Percentiles rank a stretch among this genome's conserved stretches.
Conservation (phyloP, 1,140 invertebrate genomes). For the Nephotettix cincticeps region DNA sequence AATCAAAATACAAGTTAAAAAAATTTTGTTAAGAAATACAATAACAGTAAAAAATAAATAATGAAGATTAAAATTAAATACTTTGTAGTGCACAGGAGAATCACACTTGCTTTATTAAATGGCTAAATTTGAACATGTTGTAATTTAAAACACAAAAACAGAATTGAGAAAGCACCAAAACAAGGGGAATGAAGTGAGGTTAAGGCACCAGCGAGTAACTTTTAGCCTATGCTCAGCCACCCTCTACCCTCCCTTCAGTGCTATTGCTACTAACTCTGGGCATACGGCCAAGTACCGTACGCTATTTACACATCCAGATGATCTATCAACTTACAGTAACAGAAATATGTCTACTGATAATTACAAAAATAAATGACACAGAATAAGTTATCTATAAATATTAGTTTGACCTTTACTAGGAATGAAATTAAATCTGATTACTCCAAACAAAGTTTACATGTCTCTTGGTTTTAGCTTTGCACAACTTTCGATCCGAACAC, state of each 20-base stretch:
- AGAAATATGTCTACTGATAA: not conserved
- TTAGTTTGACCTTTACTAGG: not conserved
- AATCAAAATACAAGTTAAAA: not conserved
- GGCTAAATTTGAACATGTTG: not conserved
- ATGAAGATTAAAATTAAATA: not conserved
- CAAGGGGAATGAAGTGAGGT: constrained; percentile 9
- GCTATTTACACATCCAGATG: not conserved
- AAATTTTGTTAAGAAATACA: constrained; percentile 10
- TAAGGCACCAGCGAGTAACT: constrained; percentile 18
- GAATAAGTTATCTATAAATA: not conserved
- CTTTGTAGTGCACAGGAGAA: constrained; percentile 5
- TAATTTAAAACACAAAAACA: not conserved
- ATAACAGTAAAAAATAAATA: not conserved
- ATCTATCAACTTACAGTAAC: not conserved
- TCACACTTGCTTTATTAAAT: not conserved
- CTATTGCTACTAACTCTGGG: not conserved
- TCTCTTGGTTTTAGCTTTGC: not conserved
- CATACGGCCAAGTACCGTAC: not conserved
- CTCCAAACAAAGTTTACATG: not conserved
- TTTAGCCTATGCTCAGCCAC: constrained; percentile 8
- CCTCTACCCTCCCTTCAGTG: not conserved
- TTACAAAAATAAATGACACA: not conserved
- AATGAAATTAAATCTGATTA: not conserved
- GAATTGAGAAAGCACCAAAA: constrained; percentile 15
- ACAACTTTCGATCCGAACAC: not conserved